Percentiles rank a stretch among this genome's conserved stretches.
Evolutionary conservation across 2,113 vertebrate genomes (phyloP).

Genomic region (Pardalotus punctatus): DNA sequence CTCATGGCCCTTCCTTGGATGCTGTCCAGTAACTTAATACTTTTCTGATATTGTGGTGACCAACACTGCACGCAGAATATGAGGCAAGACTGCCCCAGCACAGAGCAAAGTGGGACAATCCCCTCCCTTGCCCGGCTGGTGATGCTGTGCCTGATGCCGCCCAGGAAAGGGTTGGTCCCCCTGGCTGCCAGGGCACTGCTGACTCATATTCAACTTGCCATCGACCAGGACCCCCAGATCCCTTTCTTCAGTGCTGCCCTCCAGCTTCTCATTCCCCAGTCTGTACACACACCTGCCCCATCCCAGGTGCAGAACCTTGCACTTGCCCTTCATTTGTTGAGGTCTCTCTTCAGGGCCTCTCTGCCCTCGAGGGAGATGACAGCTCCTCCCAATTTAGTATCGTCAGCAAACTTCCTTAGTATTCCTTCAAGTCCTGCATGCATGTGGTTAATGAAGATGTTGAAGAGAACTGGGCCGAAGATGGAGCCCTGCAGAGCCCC

Average conservation of each 20-base stretch:
- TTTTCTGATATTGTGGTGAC: fast-evolving
- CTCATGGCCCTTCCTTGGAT: fast-evolving
- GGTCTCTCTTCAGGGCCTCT: neutral
- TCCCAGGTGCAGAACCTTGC: neutral
- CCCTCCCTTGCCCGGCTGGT: fast-evolving
- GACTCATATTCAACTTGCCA: fast-evolving
- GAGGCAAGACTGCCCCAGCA: fast-evolving
- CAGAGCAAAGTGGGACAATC: fast-evolving
- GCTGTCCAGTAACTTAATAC: fast-evolving
- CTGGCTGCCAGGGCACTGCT: neutral
- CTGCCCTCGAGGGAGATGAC: neutral
- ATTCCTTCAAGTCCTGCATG: neutral
- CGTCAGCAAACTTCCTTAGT: fast-evolving
- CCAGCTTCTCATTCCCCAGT: neutral
- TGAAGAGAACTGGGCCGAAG: neutral
- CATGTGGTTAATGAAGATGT: neutral
- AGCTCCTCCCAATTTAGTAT: neutral
- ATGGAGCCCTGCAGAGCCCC: neutral
- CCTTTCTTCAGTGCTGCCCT: neutral
- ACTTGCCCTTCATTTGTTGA: neutral
- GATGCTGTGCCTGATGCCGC: neutral
- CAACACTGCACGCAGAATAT: fast-evolving
- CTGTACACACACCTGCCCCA: neutral
- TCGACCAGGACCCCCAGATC: fast-evolving
- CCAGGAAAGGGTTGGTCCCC: fast-evolving